Base-by-base conservation (phyloP, 2,797 vertebrate species). In the Amniataba percoides region DNA sequence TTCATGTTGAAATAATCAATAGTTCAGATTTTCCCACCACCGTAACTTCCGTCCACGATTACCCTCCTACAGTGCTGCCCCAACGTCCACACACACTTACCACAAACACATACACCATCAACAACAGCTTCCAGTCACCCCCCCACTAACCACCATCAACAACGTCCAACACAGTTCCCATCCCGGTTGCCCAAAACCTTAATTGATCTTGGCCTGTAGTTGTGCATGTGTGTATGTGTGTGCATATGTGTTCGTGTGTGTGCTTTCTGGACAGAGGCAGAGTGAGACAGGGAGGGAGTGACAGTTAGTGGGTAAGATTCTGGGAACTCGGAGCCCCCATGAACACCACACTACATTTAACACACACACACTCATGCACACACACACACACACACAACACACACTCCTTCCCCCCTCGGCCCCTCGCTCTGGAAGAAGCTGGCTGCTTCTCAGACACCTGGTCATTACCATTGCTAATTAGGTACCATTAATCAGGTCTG, bases 391-490 rank as follows among this genome's bases (percentile, higher is more conserved):
- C 42, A 21, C 75, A 73, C 27, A 45, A 78, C 52, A 61, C 45
- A 57, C 72, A 68, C 73, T 45, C 63, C 42, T 56, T 52, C 66
- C 74, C 78, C 78, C 76, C 74, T 84, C 65, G 16, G 74, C 85
- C 85, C 80, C 95, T 95, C 96, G 94, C 94, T 93, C 96, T 97
- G 97, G 96, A 97, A 97, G 96, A 95, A 97, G 95, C 96, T 97
- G 97, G 97, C 97, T 96, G 93, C 94, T 96, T 97, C 96, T 96
- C 95, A 96, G 97, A 98, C 98, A 99, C 98, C 98, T 99, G 98
- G 96, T 99, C 97, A 99, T 99, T 99, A 99, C 97, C 97, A 99
- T 98, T 99, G 98, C 98, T 99, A 99, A 99, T 99, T 99, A 98
- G 97, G 93, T 92, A 92, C 96, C 97, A 99, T 99, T 99, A 99